Conservation (phyloP, 2,113 vertebrate genomes). For the Poicephalus meyeri region DNA sequence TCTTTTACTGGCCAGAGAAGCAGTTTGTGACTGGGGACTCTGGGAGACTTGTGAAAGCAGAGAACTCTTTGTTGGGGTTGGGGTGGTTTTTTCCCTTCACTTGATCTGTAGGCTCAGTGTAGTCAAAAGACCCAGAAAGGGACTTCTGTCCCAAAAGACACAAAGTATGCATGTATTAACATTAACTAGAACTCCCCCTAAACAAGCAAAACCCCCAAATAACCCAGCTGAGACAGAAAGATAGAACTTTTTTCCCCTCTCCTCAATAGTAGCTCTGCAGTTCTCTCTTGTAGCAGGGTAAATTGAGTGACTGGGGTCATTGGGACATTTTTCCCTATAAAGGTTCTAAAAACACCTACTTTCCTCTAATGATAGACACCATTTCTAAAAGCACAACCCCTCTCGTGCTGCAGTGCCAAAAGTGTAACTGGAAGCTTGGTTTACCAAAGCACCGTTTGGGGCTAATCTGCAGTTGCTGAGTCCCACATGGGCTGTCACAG, state of each 20-base stretch:
- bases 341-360: background rate
- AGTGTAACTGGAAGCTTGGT: background rate
- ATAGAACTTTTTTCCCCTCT: background rate
- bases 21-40: background rate
- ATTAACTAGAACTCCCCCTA: background rate
- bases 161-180: background rate
- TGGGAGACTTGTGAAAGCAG: background rate
- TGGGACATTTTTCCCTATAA: background rate
- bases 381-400: background rate
- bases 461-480: accelerated
- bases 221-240: background rate
- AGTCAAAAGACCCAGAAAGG: background rate
- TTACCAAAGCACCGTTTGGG: accelerated
- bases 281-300: background rate
- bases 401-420: background rate
- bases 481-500: accelerated
- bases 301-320: background rate
- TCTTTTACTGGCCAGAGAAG: background rate
- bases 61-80: background rate
- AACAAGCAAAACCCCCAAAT: background rate
- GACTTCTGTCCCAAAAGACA: background rate
- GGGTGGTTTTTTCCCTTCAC: background rate
- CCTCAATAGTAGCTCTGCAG: background rate
- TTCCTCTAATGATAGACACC: accelerated
- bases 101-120: background rate